Base-by-base conservation (phyloP, 2,113 vertebrate genomes). In the Ranitomeya variabilis region DNA sequence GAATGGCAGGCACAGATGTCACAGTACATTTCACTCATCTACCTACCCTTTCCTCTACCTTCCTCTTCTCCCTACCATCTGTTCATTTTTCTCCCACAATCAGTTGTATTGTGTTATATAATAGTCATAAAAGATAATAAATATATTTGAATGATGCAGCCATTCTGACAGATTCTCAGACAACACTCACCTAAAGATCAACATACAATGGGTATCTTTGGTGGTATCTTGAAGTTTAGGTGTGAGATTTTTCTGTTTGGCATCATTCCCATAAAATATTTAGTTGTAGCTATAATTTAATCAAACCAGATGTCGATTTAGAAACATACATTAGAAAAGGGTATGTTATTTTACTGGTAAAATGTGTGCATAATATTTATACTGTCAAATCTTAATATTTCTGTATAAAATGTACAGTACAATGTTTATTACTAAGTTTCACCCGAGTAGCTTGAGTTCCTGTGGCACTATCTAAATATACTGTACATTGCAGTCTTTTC, bases 371-470 rank as follows among this genome's bases (percentile, higher is more conserved):
- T 80, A 31, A 26, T 37, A 19, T 60, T 59, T 0, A 37, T 31
- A 71, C 6, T 4, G 23, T 71, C 11, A 71, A 37, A 71, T 2
- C 26, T 37, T 26, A 31, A 15, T 13, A 31, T 37, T 15, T 71
- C 21, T 10, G 7, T 80, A 37, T 7, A 31, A 9, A 60, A 31
- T 18, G 15, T 31, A 60, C 54, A 80, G 55, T 18, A 60, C n/a
- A 80, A 9, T 60, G 57, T 10, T 19, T 14, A 51, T 37, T 51
- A 12, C 51, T 11, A 31, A 12, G 45, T 57, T 57, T 73, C 52
- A 31, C 55, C 79, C 45, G 52, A 52, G 37, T 15, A 83, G 82
- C 64, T 83, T 83, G 82, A n/a, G 64, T 59, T 55, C 64, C 83
- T 74, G 21, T 26, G 15, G 64, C 26, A 51, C 19, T 86, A 31